Evolutionary conservation across 2,888 invertebrate genomes (phyloP).

Genomic region (Choristoneura rosaceana): DNA sequence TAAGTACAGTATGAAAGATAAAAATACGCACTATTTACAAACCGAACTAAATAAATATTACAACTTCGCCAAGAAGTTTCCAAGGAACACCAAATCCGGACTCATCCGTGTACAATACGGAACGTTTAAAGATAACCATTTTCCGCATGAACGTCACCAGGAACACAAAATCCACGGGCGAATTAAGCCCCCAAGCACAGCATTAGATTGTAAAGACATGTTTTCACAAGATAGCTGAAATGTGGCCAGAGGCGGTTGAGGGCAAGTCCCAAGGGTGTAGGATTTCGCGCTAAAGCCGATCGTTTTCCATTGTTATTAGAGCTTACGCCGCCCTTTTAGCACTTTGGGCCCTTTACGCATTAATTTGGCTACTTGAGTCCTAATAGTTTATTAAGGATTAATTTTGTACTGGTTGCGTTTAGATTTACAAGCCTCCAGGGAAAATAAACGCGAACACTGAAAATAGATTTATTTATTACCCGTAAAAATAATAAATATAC

Average conservation of each 20-base stretch:
- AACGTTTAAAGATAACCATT: conserved; percentile 1
- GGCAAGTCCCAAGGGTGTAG: conserved; percentile 57
- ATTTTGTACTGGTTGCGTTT: conserved; percentile 10
- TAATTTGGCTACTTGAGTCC: conserved; percentile 37
- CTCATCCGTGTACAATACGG: conserved; percentile 43
- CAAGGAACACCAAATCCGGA: neutral
- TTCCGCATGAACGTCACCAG: neutral
- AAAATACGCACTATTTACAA: neutral
- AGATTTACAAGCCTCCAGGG: neutral
- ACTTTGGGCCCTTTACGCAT: conserved; percentile 29
- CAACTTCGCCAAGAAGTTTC: neutral
- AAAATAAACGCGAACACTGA: neutral
- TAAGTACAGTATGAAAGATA: no score
- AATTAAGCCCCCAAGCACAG: conserved; percentile 18
- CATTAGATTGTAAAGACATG: conserved; percentile 30
- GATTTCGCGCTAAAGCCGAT: conserved; percentile 54
- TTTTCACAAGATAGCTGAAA: conserved; percentile 35
- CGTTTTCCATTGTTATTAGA: conserved; percentile 60
- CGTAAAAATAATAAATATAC: neutral
- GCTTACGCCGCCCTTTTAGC: conserved; percentile 53
- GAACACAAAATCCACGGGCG: conserved; percentile 1
- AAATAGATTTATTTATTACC: neutral
- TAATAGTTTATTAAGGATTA: conserved; percentile 34
- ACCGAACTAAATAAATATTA: neutral
- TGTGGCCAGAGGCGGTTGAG: conserved; percentile 22